Evolutionary conservation across 2,113 vertebrate genomes (phyloP).

Genomic region (Pterophyllum scalare): DNA sequence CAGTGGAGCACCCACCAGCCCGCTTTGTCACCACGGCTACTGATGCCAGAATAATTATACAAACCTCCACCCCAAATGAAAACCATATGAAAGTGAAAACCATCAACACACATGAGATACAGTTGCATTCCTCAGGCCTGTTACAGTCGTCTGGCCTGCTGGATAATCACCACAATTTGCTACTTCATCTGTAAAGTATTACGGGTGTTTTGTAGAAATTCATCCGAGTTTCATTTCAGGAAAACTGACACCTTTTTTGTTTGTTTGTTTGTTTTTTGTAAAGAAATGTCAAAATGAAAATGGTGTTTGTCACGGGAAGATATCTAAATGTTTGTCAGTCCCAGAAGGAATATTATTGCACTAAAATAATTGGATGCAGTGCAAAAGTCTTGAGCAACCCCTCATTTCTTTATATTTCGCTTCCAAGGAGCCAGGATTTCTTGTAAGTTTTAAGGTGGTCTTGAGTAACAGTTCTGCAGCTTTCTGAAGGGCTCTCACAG

Average conservation of each 20-base stretch:
- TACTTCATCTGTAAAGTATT: conserved; percentile 55
- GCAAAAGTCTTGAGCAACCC: not conserved
- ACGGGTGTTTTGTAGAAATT: conserved; percentile 27
- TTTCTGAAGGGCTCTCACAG: no score
- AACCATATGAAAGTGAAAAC: conserved; percentile 65
- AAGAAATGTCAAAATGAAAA: not conserved
- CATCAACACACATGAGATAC: conserved; percentile 23
- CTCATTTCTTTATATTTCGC: not conserved
- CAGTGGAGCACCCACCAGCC: conserved; percentile 29
- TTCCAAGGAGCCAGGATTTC: not conserved
- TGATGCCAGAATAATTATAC: conserved; percentile 72
- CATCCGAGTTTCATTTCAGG: not conserved
- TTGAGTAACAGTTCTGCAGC: not conserved
- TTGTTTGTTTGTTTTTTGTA: no score
- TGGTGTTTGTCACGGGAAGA: not conserved
- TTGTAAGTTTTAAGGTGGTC: not conserved
- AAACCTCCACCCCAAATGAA: conserved; percentile 69
- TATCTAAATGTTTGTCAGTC: not conserved
- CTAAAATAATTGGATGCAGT: not conserved
- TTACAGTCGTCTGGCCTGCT: not conserved
- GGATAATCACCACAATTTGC: conserved; percentile 55
- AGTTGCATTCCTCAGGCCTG: conserved; percentile 27
- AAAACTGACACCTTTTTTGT: conserved; percentile 4
- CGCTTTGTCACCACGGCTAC: conserved; percentile 63
- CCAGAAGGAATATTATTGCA: not conserved